These are phyloP conservation scores for Prochilodus magdalenae DNA, from an alignment of 2,113 vertebrate species.

Conservation along the genomic window DNA sequence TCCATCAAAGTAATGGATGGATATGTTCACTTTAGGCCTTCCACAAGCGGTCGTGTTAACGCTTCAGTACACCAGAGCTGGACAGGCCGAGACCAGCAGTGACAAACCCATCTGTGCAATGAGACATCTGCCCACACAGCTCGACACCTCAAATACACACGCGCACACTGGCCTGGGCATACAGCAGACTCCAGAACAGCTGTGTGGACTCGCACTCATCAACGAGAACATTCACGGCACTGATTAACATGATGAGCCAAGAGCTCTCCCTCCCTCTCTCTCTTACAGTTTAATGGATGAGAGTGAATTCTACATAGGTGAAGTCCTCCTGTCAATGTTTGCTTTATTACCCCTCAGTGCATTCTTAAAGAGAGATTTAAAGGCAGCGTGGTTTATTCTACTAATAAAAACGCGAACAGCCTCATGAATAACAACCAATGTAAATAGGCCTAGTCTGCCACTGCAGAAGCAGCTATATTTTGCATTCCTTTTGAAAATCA, in stretches of 20 bases:
- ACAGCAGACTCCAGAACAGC: conserved; percentile 60
- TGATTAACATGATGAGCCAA: conserved; percentile 58
- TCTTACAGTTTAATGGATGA: conserved; percentile 17
- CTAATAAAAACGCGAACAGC: conserved; percentile 23
- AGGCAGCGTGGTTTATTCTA: conserved; percentile 29
- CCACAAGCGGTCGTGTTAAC: conserved; percentile 21
- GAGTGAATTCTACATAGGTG: conserved; percentile 14
- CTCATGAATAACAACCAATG: conserved; percentile 36
- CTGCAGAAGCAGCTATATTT: conserved; percentile 17
- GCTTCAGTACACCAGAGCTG: conserved; percentile 28
- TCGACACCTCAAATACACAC: conserved; percentile 45
- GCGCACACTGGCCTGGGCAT: conserved; percentile 38
- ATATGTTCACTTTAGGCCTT: conserved; percentile 22
- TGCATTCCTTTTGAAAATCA: conserved; percentile 51
- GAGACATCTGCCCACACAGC: conserved; percentile 52
- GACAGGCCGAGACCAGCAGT: conserved; percentile 38
- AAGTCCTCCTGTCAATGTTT: neutral
- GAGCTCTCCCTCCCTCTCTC: conserved; percentile 28
- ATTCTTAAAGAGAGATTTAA: conserved; percentile 36
- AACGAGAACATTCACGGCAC: conserved; percentile 56
- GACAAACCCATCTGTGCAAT: conserved; percentile 47
- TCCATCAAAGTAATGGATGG: neutral
- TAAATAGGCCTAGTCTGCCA: neutral
- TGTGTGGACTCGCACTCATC: conserved; percentile 63
- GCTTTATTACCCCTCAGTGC: conserved; percentile 8